phyloP scores from a whole-genome alignment of 1,140 invertebrate species.

The Cydia pomonella region DNA sequence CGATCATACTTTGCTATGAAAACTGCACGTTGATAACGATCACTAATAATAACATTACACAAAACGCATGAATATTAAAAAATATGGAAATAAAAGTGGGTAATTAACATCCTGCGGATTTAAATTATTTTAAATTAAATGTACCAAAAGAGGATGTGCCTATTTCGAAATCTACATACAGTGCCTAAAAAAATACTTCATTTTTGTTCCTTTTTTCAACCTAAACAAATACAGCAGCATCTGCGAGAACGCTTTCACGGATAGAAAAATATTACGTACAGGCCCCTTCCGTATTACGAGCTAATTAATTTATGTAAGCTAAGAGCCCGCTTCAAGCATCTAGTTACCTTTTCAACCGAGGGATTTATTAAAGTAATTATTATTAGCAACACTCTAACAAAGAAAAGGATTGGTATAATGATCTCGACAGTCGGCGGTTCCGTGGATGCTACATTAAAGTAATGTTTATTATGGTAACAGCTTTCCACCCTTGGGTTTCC shows the following conservation, averaged over 20 bases:
- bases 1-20: too few relatives aligned
- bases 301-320: constrained; percentile 31
- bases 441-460: constrained; percentile 20
- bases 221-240: constrained; percentile 28
- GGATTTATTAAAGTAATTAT: constrained; percentile 24
- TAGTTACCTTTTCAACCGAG: constrained; percentile 28
- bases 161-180: constrained; percentile 17
- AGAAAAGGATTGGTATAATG: constrained; percentile 21
- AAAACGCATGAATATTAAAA: too few relatives aligned
- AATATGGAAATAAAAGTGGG: too few relatives aligned
- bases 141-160: not conserved
- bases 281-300: constrained; percentile 15
- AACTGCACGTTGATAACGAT: too few relatives aligned
- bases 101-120: not conserved
- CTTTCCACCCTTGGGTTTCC: constrained; percentile 18
- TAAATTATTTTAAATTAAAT: constrained; percentile 7
- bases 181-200: constrained; percentile 24
- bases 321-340: constrained; percentile 24
- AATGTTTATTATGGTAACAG: constrained; percentile 32
- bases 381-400: constrained; percentile 10
- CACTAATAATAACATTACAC: too few relatives aligned
- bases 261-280: constrained; percentile 26
- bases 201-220: constrained; percentile 26
- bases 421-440: not conserved
- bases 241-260: constrained; percentile 20